phyloP scores from a whole-genome alignment of 2,113 vertebrate genomes.

The Microtus ochrogaster region DNA sequence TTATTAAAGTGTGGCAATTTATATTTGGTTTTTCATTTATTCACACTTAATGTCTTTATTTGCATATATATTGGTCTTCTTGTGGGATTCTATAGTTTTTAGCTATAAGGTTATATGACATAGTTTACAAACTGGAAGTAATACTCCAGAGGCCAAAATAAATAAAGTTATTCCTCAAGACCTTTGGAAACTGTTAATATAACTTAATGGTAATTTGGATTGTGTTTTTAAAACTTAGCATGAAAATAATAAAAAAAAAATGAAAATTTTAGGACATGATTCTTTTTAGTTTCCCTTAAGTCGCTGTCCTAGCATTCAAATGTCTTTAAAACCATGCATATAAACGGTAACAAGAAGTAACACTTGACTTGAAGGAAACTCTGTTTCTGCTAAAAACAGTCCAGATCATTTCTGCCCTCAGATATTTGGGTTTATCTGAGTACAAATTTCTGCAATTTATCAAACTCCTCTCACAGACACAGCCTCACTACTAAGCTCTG shows the following conservation, averaged over 20 bases:
- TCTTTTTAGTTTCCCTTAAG: not conserved
- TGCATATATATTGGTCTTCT: not conserved
- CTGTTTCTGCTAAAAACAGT: not conserved
- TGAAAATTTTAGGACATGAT: not conserved
- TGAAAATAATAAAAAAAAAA: conserved; percentile 12
- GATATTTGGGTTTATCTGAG: not conserved
- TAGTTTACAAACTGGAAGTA: not conserved
- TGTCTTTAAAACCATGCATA: not conserved
- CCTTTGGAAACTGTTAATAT: conserved; percentile 23
- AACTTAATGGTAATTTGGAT: not conserved
- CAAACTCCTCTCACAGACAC: too few relatives aligned
- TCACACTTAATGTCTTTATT: not conserved
- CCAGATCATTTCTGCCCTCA: not conserved
- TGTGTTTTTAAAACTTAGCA: not conserved
- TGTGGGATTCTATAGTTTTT: not conserved
- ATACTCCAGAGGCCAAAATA: conserved; percentile 29
- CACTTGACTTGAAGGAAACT: not conserved
- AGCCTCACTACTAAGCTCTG: not conserved
- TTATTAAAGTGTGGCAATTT: not conserved
- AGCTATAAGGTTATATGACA: not conserved
- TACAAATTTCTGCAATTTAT: not conserved
- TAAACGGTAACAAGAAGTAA: not conserved
- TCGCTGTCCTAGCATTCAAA: not conserved
- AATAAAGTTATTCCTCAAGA: not conserved
- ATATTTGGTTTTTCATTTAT: not conserved